Conservation (phyloP, 2,113 vertebrate species). For the Meles meles region DNA sequence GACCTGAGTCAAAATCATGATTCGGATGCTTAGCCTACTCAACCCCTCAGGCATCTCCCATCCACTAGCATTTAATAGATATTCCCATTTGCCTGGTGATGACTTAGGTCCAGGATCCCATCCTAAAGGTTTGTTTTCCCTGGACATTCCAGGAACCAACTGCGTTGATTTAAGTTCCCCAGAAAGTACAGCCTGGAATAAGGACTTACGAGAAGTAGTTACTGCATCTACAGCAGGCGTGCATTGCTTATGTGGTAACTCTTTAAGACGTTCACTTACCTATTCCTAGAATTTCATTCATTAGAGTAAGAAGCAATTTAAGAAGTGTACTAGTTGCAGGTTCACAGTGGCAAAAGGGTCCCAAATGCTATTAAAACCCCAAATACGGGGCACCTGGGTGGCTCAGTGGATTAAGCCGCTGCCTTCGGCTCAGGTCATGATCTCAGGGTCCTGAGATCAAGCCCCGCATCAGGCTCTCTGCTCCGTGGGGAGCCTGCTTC, state of each 20-base stretch:
- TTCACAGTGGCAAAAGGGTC: slow-evolving; percentile 68
- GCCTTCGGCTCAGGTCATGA: too few relatives aligned
- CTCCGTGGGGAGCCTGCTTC: too few relatives aligned
- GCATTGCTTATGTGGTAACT: slow-evolving; percentile 54
- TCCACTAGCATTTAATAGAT: not conserved
- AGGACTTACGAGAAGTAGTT: not conserved
- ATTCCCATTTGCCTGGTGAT: not conserved
- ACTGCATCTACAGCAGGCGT: slow-evolving; percentile 56
- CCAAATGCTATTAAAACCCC: slow-evolving; percentile 53
- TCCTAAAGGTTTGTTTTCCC: not conserved
- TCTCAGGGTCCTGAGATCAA: too few relatives aligned
- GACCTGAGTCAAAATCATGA: not conserved
- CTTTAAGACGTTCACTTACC: slow-evolving; percentile 59
- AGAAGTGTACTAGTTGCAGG: slow-evolving; percentile 65
- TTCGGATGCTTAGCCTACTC: not conserved
- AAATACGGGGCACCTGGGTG: too few relatives aligned
- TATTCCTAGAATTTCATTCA: slow-evolving; percentile 62
- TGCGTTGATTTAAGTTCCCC: not conserved
- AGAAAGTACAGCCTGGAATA: not conserved
- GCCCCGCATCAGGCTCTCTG: too few relatives aligned
- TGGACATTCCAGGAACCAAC: not conserved
- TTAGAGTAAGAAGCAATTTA: slow-evolving; percentile 56
- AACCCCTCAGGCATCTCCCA: not conserved
- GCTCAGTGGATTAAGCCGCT: too few relatives aligned
- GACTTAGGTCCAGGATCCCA: not conserved